Conservation (phyloP, 2,113 vertebrate genomes). For the Chroicocephalus ridibundus region DNA sequence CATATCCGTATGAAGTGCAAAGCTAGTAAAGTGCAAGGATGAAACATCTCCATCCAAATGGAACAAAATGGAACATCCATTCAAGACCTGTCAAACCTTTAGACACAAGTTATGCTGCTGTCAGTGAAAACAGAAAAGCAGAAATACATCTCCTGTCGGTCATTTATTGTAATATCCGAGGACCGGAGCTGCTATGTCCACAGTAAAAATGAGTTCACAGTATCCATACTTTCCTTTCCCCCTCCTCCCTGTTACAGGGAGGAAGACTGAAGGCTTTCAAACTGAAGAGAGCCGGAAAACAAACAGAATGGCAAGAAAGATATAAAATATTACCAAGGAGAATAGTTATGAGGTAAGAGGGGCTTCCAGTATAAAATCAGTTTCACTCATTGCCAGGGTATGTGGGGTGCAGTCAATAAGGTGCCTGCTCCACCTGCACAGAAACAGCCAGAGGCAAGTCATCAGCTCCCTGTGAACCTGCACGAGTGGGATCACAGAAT, state of each 20-base stretch:
- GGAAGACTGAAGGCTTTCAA: background rate
- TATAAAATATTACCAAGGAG: background rate
- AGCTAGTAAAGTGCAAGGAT: background rate
- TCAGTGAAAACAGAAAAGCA: background rate
- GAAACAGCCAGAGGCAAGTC: background rate
- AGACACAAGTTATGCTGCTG: background rate
- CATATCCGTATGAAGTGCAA: background rate
- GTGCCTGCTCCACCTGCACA: background rate
- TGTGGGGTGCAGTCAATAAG: background rate
- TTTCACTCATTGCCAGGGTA: background rate
- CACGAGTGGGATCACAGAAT: too few relatives aligned
- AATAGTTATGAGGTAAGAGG: background rate
- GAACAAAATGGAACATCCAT: background rate
- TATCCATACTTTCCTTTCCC: background rate
- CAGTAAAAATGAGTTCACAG: background rate
- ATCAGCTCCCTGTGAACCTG: background rate
- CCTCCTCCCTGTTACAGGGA: background rate
- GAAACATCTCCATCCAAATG: background rate
- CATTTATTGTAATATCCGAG: background rate
- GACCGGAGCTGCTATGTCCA: fast-evolving
- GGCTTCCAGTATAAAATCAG: background rate
- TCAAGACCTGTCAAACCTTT: background rate
- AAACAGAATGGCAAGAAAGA: background rate
- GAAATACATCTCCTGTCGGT: background rate
- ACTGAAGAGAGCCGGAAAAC: background rate